Base-by-base conservation (phyloP, 2,888 invertebrate genomes). In the Teleiodes luculella region DNA sequence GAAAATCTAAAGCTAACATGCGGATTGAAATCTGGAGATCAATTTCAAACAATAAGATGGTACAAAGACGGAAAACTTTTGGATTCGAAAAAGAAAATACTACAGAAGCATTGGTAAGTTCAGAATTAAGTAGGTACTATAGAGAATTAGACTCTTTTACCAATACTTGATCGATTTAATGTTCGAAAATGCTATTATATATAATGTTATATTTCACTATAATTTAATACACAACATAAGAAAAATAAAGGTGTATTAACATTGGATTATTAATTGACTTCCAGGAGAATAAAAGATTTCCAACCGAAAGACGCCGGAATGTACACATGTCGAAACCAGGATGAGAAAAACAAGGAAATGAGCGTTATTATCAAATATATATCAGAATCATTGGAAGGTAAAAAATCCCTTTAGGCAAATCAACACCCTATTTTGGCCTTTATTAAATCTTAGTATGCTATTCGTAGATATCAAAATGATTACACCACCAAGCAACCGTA, bases 221-320 rank as follows among this genome's bases (percentile, higher is more conserved):
- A n/a, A n/a, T n/a, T n/a, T n/a, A n/a, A n/a, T n/a, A n/a, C n/a
- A n/a, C n/a, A 24, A 24, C 24, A 24, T 24, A 24, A 24, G 3
- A 6, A 4, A 24, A 24, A 6, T 24, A 24, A 6, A 24, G 6
- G 6, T 6, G 28, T 28, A 28, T 43, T n/a, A 41, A 47, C 16
- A n/a, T 30, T 13, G 8, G 8, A 30, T 47, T 16, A 33, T 52
- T 46, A 50, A 30, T 59, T 20, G 49, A 2, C 48, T 77, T 77
- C 28, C 73, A 90, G 90, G 84, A 76, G 81, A 67, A 88, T 91
- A 72, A 86, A 79, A 63, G 73, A 76, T n/a, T 85, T 91, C 49
- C 79, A 82, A 57, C 66, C 76, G 2, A 83, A 77, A 65, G 91
- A 91, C 61, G 83, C 83, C 3, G 91, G 91, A 1, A 64, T 80